phyloP scores from a whole-genome alignment of 2,888 invertebrate species.

The Pomacea canaliculata region DNA sequence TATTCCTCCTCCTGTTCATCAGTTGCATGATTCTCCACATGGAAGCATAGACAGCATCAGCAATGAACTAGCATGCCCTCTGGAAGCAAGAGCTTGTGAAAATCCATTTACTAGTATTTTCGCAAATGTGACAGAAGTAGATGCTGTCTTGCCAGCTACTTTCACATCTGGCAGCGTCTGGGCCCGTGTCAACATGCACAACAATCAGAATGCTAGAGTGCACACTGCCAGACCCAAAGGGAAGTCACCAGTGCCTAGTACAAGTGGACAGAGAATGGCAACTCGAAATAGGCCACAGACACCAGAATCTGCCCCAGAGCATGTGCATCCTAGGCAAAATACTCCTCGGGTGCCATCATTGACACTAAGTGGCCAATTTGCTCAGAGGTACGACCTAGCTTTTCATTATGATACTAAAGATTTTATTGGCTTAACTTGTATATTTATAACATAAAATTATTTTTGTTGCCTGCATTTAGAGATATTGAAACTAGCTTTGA shows the following conservation, averaged over 20 bases:
- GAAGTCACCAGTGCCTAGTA: neutral
- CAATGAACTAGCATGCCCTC: neutral
- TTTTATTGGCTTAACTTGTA: too few relatives aligned
- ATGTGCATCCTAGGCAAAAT: neutral
- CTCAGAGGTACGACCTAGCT: conserved; percentile 8
- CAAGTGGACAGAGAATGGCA: conserved; percentile 16
- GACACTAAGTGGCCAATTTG: conserved; percentile 23
- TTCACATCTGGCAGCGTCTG: conserved; percentile 17
- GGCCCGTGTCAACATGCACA: conserved; percentile 14
- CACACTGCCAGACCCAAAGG: neutral
- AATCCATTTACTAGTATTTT: conserved; percentile 9
- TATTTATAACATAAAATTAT: too few relatives aligned
- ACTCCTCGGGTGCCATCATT: conserved; percentile 15
- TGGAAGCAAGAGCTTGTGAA: neutral
- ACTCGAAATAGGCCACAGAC: conserved; percentile 11
- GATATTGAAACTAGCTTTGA: too few relatives aligned
- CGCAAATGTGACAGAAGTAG: neutral
- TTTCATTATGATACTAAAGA: neutral
- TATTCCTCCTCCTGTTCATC: neutral
- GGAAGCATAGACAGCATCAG: conserved; percentile 24
- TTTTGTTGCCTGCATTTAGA: too few relatives aligned
- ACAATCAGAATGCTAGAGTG: neutral
- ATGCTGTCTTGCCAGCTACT: neutral
- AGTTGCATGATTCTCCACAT: neutral
- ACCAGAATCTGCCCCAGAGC: neutral